Base-by-base conservation (phyloP, 1,140 invertebrate genomes). In the Sarcophaga bullata region DNA sequence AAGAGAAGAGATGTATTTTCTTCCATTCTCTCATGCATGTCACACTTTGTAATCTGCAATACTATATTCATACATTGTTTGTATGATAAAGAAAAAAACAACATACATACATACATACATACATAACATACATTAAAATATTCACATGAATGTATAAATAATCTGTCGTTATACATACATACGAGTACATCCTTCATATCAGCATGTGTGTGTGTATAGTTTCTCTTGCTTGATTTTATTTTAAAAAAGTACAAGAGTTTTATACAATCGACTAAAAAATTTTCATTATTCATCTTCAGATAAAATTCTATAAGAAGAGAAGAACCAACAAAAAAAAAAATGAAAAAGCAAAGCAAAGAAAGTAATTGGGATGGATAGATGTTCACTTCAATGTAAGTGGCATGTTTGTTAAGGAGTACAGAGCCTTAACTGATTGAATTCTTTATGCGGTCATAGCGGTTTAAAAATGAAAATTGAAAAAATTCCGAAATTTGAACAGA, bases 201-300 rank as follows among this genome's bases (percentile, higher is more conserved):
- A 68, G n/a, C n/a, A 4, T 37, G 25, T n/a, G n/a, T n/a, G n/a
- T n/a, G 25, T 37, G 25, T 37, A 37, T 68, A 68, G 19, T 68
- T 19, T 19, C 13, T 58, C n/a, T 58, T 58, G n/a, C 19, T n/a
- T 68, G n/a, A 68, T 17, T 68, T 68, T n/a, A 19, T 19, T 68
- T 68, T 68, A 2, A 19, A 68, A 68, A 68, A 19, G n/a, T 68
- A 68, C 62, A 68, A 68, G 62, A 68, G 62, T 68, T 68, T 68
- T 19, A 19, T 68, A 68, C 62, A 68, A 68, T 68, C 62, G 19
- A 19, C n/a, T 68, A 68, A 68, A 68, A n/a, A n/a, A 58, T 37
- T 17, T 68, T 68, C 62, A 68, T 68, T 68, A 68, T 68, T 68
- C 62, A 68, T 68, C 62, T 68, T 68, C 62, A 68, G 17, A 68